These are phyloP conservation scores for Stercorarius parasiticus DNA, from an alignment of 2,113 vertebrate species.

Conservation along the genomic window DNA sequence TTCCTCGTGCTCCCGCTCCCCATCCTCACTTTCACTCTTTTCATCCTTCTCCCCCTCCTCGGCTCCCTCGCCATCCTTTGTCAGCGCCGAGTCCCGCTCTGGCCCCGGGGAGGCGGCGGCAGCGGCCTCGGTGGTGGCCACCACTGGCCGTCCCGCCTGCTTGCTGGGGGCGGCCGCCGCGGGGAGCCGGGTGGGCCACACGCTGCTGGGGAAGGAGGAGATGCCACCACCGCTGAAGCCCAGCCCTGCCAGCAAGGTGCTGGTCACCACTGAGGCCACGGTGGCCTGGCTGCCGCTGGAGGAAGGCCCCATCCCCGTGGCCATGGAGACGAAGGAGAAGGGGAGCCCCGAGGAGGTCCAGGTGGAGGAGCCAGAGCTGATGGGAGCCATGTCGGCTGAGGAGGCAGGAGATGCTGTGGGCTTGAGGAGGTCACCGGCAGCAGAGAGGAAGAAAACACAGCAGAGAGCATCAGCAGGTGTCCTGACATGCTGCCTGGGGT, in stretches of 20 bases:
- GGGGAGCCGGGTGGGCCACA: slow-evolving; percentile 87
- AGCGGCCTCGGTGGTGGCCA: slow-evolving; percentile 75
- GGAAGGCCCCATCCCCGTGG: slow-evolving; percentile 92
- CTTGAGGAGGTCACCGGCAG: slow-evolving; percentile 68
- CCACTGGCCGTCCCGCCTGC: slow-evolving; percentile 66
- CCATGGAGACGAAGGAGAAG: slow-evolving; percentile 98
- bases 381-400: slow-evolving; percentile 97
- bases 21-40: slow-evolving; percentile 78
- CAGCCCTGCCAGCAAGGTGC: slow-evolving; percentile 91
- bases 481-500: neutral
- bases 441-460: slow-evolving; percentile 58
- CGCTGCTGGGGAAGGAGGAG: slow-evolving; percentile 92
- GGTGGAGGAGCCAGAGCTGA: slow-evolving; percentile 96
- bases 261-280: slow-evolving; percentile 92
- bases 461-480: slow-evolving; percentile 47
- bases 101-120: slow-evolving; percentile 62
- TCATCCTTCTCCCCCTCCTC: slow-evolving; percentile 81
- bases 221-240: slow-evolving; percentile 91
- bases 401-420: slow-evolving; percentile 93
- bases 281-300: slow-evolving; percentile 95
- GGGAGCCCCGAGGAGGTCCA: slow-evolving; percentile 96
- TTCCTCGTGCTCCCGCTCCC: slow-evolving; percentile 80
- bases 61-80: slow-evolving; percentile 66
- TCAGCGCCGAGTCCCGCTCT: slow-evolving; percentile 71
- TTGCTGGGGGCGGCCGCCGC: slow-evolving; percentile 65